Percentiles rank a stretch among this genome's conserved stretches.
Evolutionary conservation across 2,888 invertebrate species (phyloP).

Genomic region (Caenorhabditis imperialis): DNA sequence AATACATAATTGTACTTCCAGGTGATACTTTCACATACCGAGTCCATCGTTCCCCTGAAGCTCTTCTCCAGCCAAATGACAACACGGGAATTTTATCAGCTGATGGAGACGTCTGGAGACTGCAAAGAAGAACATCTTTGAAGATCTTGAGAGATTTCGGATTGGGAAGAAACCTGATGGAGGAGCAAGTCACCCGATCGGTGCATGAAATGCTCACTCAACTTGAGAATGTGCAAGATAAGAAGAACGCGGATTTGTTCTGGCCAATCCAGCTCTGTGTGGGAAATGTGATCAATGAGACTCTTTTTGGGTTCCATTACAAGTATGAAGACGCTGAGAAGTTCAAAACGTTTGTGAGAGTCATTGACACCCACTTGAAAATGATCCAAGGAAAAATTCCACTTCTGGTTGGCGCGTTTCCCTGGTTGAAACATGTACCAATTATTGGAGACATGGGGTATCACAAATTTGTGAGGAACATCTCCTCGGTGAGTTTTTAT

Average conservation of each 20-base stretch:
- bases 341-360: conserved; percentile 43
- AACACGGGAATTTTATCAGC: conserved; percentile 29
- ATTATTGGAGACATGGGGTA: conserved; percentile 45
- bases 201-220: conserved; percentile 40
- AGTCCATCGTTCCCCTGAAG: conserved; percentile 26
- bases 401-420: conserved; percentile 22
- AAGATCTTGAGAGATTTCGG: conserved; percentile 63
- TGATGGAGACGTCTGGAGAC: conserved; percentile 62
- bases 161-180: conserved; percentile 61
- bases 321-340: conserved; percentile 46
- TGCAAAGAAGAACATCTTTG: conserved; percentile 55
- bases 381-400: conserved; percentile 1
- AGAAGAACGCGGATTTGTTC: conserved; percentile 41
- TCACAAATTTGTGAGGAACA: conserved; percentile 13
- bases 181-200: conserved; percentile 52
- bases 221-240: conserved; percentile 20
- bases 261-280: conserved; percentile 62
- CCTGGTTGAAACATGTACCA: conserved; percentile 44
- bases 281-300: conserved; percentile 64
- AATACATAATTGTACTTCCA: background rate
- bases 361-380: conserved; percentile 21
- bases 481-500: conserved; percentile 13
- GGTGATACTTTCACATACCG: conserved; percentile 27
- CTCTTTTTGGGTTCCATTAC: conserved; percentile 59
- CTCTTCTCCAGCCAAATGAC: conserved; percentile 19